phyloP scores from a whole-genome alignment of 2,797 vertebrate genomes.

The Buphagus erythrorhynchus region DNA sequence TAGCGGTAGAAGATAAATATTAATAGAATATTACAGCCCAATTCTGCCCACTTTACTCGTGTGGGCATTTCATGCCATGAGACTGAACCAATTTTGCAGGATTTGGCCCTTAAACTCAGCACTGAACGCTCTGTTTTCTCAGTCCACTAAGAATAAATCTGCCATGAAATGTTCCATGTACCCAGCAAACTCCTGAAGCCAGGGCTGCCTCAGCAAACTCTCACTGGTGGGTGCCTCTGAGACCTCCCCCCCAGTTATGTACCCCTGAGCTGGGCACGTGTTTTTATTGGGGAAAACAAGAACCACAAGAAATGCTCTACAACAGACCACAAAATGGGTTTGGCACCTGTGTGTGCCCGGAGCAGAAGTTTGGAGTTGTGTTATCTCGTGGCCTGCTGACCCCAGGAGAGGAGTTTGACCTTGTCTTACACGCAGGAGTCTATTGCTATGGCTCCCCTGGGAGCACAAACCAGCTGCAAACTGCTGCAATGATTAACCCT shows the following conservation, averaged over 20 bases:
- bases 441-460: slow-evolving; percentile 68
- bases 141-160: slow-evolving; percentile 80
- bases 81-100: not conserved
- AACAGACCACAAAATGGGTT: slow-evolving; percentile 49
- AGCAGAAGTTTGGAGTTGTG: slow-evolving; percentile 38
- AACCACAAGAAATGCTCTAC: slow-evolving; percentile 42
- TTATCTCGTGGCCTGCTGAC: slow-evolving; percentile 68
- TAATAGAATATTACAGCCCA: slow-evolving; percentile 41
- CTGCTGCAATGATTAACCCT: slow-evolving; percentile 78
- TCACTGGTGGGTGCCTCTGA: slow-evolving; percentile 23
- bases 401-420: slow-evolving; percentile 63
- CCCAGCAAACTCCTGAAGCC: not conserved
- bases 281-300: not conserved
- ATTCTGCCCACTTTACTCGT: not conserved
- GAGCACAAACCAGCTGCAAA: slow-evolving; percentile 70
- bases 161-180: slow-evolving; percentile 69
- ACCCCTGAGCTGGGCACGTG: not conserved
- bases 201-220: slow-evolving; percentile 56
- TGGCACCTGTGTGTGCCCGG: slow-evolving; percentile 64
- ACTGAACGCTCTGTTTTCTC: slow-evolving; percentile 67
- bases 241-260: slow-evolving; percentile 52
- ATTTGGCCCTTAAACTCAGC: slow-evolving; percentile 6
- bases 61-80: not conserved
- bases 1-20: slow-evolving; percentile 29
- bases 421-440: slow-evolving; percentile 60